These are phyloP conservation scores for Zaprionus lachaisei DNA, from an alignment of 1,140 invertebrate species.

Conservation along the genomic window DNA sequence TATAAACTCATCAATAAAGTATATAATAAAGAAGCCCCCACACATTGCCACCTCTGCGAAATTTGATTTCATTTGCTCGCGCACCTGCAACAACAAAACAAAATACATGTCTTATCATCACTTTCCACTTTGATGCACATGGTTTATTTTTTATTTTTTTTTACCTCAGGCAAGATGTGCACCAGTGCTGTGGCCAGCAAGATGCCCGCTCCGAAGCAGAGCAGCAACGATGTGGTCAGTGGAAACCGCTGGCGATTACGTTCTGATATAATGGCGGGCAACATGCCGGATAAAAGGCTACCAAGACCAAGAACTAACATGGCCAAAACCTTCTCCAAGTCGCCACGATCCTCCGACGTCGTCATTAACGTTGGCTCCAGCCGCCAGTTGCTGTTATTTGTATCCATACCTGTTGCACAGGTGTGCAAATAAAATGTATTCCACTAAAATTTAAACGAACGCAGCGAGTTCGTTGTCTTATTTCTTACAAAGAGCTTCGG, in stretches of 20 bases:
- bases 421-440: slow-evolving; percentile 36
- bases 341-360: slow-evolving; percentile 52
- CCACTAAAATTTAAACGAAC: slow-evolving; percentile 24
- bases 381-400: slow-evolving; percentile 28
- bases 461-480: slow-evolving; percentile 50
- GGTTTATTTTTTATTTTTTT: slow-evolving; percentile 27
- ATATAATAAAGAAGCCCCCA: slow-evolving; percentile 91
- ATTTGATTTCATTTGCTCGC: slow-evolving; percentile 85
- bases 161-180: slow-evolving; percentile 93
- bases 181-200: slow-evolving; percentile 92
- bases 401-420: slow-evolving; percentile 17
- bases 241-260: slow-evolving; percentile 86
- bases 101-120: slow-evolving; percentile 2
- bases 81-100: slow-evolving; percentile 57
- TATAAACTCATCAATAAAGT: slow-evolving; percentile 91
- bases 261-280: slow-evolving; percentile 87
- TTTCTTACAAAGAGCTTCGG: neutral
- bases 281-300: slow-evolving; percentile 88
- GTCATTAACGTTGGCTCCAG: neutral
- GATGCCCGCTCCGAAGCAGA: slow-evolving; percentile 94
- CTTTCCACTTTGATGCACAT: neutral
- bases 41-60: slow-evolving; percentile 90
- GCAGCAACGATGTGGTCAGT: slow-evolving; percentile 87
- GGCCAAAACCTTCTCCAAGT: slow-evolving; percentile 88
- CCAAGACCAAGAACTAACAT: slow-evolving; percentile 89